Conservation (phyloP, 2,888 invertebrate genomes). For the Lithophane leautieri region DNA sequence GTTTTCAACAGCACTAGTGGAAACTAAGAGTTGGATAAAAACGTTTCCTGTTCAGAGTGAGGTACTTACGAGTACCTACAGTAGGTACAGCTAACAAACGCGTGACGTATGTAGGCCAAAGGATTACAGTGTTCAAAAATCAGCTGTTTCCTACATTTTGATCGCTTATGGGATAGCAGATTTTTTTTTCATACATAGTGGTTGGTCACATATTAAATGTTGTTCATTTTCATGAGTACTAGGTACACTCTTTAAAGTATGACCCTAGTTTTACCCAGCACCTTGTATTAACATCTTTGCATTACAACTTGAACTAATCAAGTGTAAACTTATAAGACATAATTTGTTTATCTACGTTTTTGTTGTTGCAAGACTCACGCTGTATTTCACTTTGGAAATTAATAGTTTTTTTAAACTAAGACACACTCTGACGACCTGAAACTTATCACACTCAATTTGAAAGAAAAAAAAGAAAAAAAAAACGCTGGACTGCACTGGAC, state of each 20-base stretch:
- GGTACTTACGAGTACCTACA: neutral
- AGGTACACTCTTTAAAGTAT: neutral
- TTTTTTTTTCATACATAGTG: neutral
- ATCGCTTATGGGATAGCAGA: neutral
- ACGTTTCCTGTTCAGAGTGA: constrained; percentile 21
- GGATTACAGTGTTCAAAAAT: neutral
- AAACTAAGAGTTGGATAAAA: constrained; percentile 42
- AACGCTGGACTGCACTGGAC: too few species aligned
- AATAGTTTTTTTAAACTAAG: neutral
- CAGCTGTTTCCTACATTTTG: neutral
- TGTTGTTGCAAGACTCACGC: neutral
- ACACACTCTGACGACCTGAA: neutral
- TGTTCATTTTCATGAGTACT: neutral
- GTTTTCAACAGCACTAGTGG: constrained; percentile 24
- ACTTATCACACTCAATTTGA: neutral
- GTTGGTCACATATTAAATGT: neutral
- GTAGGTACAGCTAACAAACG: constrained; percentile 8
- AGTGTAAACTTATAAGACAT: neutral
- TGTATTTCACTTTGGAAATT: neutral
- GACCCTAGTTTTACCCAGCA: neutral
- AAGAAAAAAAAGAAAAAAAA: too few species aligned
- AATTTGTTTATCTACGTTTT: neutral
- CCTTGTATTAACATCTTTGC: too few species aligned
- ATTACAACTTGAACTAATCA: neutral
- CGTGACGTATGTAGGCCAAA: neutral